Evolutionary conservation across 2,888 invertebrate genomes (phyloP), one percentile per base, ranked within the genome.

Genomic region (Sarcophaga subvicina): DNA sequence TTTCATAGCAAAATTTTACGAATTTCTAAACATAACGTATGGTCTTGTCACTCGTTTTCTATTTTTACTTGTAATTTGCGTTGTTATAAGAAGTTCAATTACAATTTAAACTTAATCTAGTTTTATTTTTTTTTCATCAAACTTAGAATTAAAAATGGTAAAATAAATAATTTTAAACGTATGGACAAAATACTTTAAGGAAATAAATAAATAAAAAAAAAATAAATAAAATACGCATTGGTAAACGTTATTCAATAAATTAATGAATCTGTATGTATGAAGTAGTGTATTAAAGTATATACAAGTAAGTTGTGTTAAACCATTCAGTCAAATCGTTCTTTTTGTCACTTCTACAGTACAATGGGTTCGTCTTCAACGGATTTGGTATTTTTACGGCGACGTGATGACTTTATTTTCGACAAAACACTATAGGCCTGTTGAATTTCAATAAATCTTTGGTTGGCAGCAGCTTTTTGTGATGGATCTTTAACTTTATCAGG

Each of bases 361-460:
- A 92, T 91, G 8, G 91, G 76, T 17, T 90, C 91, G 63, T 94
- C 95, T 0, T 95, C 94, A 79, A 94, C 94, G 79, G 94, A 96
- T 90, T 96, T 96, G 90, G 96, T 96, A 91, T 98, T 98, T 88
- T 95, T 95, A 76, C 96, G 94, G 88, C 95, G 95, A 73, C 98
- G 94, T 88, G 96, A 96, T 77, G 95, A 95, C 91, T 98, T 97
- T 89, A 97, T 97, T 89, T 96, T 97, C 11, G 97, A 98, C 0
- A 98, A 94, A 66, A 97, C 96, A 91, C 97, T 98, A 92, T 98
- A 99, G 0, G 99, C 98, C 91, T 97, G 96, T 90, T 98, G 98
- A 87, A 98, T 97, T 90, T 98, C 98, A 95, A 98, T 97, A 92
- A 99, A 99, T 77, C 95, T 96, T 89, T 97, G 96, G 91, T 98